Percentiles rank a stretch among this genome's conserved stretches.
These are phyloP conservation scores for Athrips mouffetella DNA, from an alignment of 2,888 invertebrate genomes.

Conservation along the genomic window DNA sequence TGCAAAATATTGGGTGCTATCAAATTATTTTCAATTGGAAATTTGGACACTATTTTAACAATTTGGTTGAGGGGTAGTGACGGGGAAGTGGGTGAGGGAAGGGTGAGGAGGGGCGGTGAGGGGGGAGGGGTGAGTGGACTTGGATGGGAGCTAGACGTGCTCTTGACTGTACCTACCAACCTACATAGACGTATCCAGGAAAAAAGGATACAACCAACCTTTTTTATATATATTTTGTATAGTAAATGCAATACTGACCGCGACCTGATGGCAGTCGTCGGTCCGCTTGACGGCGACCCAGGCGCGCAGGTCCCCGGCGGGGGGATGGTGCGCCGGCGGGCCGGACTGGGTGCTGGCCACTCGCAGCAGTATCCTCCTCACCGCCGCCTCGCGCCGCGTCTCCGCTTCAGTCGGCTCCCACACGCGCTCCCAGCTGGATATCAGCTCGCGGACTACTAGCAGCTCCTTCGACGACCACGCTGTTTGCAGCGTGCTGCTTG, in stretches of 20 bases:
- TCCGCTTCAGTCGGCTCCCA: conserved; percentile 89
- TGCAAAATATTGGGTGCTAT: too few relatives aligned
- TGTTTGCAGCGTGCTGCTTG: conserved; percentile 65
- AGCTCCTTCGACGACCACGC: conserved; percentile 83
- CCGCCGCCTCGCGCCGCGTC: conserved; percentile 85
- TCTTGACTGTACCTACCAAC: too few relatives aligned
- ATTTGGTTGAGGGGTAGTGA: too few relatives aligned
- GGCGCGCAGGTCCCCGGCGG: conserved; percentile 88
- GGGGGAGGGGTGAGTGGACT: too few relatives aligned
- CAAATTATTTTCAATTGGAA: too few relatives aligned
- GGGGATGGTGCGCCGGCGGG: conserved; percentile 76
- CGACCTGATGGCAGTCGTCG: conserved; percentile 74
- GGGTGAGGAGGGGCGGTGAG: too few relatives aligned
- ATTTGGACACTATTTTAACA: too few relatives aligned
- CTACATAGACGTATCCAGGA: too few relatives aligned
- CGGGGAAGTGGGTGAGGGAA: too few relatives aligned
- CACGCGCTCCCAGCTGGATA: conserved; percentile 85
- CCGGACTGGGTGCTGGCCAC: conserved; percentile 80
- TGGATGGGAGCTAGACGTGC: too few relatives aligned
- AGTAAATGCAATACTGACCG: conserved; percentile 70
- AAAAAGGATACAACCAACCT: background rate
- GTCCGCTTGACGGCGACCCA: conserved; percentile 87
- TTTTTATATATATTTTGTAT: too few relatives aligned
- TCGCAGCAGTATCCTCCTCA: conserved; percentile 83
- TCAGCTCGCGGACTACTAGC: conserved; percentile 87